These are phyloP conservation scores for Leptinotarsa lineolata DNA, from an alignment of 1,140 invertebrate genomes.

Conservation along the genomic window DNA sequence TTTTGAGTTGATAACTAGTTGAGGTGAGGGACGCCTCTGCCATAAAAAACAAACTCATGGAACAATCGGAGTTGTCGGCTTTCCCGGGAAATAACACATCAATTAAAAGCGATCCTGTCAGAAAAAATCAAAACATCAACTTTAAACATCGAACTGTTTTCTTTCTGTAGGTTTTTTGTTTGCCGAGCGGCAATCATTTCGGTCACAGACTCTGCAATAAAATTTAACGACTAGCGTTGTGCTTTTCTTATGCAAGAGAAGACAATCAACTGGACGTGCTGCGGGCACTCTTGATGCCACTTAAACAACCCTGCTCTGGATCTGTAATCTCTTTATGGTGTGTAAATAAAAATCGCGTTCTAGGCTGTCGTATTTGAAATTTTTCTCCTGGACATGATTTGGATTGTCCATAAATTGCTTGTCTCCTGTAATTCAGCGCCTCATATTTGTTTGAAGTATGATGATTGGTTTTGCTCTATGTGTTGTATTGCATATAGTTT, in stretches of 20 bases:
- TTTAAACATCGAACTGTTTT: constrained; percentile 46
- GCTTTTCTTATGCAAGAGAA: background rate
- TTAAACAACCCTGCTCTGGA: background rate
- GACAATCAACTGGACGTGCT: background rate
- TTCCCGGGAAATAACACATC: constrained; percentile 48
- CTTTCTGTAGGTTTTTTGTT: constrained; percentile 35
- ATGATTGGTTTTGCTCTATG: too few species aligned
- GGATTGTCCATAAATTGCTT: too few species aligned
- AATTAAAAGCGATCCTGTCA: constrained; percentile 45
- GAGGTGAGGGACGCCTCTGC: background rate
- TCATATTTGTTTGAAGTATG: too few species aligned
- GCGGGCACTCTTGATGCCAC: background rate
- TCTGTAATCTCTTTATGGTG: background rate
- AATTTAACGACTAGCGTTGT: constrained; percentile 43
- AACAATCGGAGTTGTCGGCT: constrained; percentile 43
- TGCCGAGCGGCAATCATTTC: constrained; percentile 38
- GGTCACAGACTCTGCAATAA: constrained; percentile 39
- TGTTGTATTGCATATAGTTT: too few species aligned
- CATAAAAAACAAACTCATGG: constrained; percentile 30
- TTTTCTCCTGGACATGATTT: too few species aligned
- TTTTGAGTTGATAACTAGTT: too few species aligned
- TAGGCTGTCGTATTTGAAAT: too few species aligned
- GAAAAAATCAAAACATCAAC: constrained; percentile 49
- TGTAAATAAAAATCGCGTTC: too few species aligned
- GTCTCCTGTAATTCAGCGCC: too few species aligned